A percentile compares a stretch with the other conserved stretches of the same genome.
These are phyloP conservation scores for Drosophila suboccidentalis DNA, from an alignment of 2,888 invertebrate genomes.

Conservation along the genomic window DNA sequence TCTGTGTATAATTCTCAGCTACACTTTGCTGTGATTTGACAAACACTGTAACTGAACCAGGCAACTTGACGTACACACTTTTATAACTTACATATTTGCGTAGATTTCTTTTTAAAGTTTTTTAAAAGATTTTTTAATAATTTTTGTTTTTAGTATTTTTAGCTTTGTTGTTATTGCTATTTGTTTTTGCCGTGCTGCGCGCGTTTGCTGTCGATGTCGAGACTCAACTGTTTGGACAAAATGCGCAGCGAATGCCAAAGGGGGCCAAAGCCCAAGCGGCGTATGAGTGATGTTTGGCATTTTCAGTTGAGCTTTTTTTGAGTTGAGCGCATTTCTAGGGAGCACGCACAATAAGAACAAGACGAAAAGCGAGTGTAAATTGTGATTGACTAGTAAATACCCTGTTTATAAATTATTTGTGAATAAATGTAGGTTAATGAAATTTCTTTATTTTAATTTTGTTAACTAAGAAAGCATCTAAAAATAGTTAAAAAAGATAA, in stretches of 20 bases:
- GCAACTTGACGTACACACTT: constrained; percentile 5
- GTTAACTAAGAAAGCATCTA: too few species aligned
- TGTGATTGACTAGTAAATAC: background rate
- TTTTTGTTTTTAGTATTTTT: constrained; percentile 17
- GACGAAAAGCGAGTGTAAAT: background rate
- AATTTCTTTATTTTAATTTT: too few species aligned
- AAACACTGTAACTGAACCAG: background rate
- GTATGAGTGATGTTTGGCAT: constrained; percentile 73
- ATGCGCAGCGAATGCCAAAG: constrained; percentile 61
- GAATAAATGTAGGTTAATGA: too few species aligned
- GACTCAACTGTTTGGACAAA: constrained; percentile 77
- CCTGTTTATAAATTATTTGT: background rate
- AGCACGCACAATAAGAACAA: constrained; percentile 13
- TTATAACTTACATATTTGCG: constrained; percentile 33
- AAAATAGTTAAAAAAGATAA: too few species aligned
- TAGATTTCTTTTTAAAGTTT: background rate
- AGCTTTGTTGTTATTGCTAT: constrained; percentile 10
- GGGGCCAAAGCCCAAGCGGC: constrained; percentile 68
- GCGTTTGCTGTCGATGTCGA: constrained; percentile 68
- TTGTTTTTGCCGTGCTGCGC: constrained; percentile 59
- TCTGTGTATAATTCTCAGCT: background rate
- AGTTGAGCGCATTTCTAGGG: constrained; percentile 11
- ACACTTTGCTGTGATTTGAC: constrained; percentile 7
- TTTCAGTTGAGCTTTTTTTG: constrained; percentile 57
- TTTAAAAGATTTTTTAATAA: constrained; percentile 15